Evolutionary conservation across 92 coral and sea anemone genomes (phyloP), one percentile per base, ranked within the genome.

Genomic region (Parazoanthus darwini): DNA sequence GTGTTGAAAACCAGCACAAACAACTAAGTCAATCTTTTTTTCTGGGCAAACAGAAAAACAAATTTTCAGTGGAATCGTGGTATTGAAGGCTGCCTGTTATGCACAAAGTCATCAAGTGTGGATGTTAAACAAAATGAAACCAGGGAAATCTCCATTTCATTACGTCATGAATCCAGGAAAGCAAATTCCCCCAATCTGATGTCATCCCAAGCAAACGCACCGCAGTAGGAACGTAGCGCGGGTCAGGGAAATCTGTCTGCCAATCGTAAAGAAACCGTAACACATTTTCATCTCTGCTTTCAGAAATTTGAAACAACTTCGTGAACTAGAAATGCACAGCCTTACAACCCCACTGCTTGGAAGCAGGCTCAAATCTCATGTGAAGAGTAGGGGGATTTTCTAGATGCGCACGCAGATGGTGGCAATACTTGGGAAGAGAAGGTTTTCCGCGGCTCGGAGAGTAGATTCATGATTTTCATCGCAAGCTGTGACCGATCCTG

Each of bases 81-180:
- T n/a, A 2, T 72, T 84, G 87, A 84, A 84, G 66, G 87, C 87
- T 70, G 87, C 87, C 78, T 71, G 87, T 84, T 84, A 84, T 84
- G 87, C 87, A 84, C 87, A 84, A 84, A 84, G 67, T 22, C 77
- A 84, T 29, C 87, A 84, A 84, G 87, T 84, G 87, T 84, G 78
- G 78, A 84, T 48, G 43, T 8, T 70, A 68, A 84, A 51, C 87
- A 84, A 79, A 71, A 70, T 18, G 87, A 84, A 84, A 84, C 68
- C 87, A 29, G 68, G 13, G 86, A 71, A 84, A 84, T 84, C 87
- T 71, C 77, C 87, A n/a, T 44, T 84, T 46, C 87, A 84, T 84
- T 84, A 84, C 87, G 87, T 84, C 79, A 84, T 84, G 79, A 84
- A 73, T 26, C 59, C 44, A 72, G 79, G 25, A 68, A 84, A 84